These are phyloP conservation scores for Labeo calbasu DNA, from an alignment of 2,797 vertebrate genomes.

Conservation along the genomic window DNA sequence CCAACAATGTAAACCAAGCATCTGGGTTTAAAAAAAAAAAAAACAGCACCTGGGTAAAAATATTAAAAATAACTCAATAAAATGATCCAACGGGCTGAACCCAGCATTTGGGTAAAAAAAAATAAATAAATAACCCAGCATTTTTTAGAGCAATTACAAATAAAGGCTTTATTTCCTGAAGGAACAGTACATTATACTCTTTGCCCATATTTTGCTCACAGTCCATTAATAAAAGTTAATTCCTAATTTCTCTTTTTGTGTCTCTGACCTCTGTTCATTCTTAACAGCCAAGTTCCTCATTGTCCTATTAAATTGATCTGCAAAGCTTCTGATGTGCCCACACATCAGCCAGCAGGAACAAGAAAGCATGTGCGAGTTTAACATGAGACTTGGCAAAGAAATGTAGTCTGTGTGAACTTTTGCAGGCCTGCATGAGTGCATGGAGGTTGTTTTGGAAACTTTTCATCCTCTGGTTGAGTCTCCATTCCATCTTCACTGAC, in stretches of 20 bases:
- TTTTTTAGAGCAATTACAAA: slow-evolving; percentile 22
- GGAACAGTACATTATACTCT: not conserved
- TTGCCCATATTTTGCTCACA: not conserved
- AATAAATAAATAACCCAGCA: too few species aligned
- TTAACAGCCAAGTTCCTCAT: not conserved
- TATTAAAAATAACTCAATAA: too few species aligned
- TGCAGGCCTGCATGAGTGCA: slow-evolving; percentile 20
- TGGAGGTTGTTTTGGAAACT: slow-evolving; percentile 51
- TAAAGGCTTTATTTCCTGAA: slow-evolving; percentile 38
- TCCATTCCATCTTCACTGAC: not conserved
- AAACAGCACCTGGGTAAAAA: too few species aligned
- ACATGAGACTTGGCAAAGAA: not conserved
- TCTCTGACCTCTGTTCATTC: not conserved
- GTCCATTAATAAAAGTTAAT: too few species aligned
- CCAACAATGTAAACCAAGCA: too few species aligned
- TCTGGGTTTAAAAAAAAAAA: too few species aligned
- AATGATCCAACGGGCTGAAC: too few species aligned
- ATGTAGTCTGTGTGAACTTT: not conserved
- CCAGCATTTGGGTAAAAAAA: too few species aligned
- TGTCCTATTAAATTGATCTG: not conserved
- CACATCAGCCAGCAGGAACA: not conserved
- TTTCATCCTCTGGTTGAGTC: not conserved
- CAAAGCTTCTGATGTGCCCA: not conserved
- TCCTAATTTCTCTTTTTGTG: not conserved
- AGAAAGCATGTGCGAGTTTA: not conserved